Conservation (phyloP, 1,140 invertebrate genomes). For the Leptestheria dahalacensis region DNA sequence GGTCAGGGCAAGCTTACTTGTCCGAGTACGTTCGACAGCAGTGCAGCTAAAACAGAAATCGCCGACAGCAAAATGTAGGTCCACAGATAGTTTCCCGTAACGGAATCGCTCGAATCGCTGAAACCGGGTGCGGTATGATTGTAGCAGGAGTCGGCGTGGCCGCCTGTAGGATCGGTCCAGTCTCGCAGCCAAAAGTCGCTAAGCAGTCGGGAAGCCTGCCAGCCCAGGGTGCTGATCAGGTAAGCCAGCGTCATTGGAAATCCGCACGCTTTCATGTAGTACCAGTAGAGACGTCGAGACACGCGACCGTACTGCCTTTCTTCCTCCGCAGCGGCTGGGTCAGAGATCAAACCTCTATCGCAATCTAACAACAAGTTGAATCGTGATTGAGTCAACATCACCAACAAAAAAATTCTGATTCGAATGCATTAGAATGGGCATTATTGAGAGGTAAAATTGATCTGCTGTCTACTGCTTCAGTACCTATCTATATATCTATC, state of each 20-base stretch:
- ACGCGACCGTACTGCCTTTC: conserved; percentile 46
- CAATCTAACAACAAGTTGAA: too few species aligned
- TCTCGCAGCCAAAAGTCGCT: conserved; percentile 2
- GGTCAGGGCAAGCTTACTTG: too few species aligned
- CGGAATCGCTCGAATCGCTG: too few species aligned
- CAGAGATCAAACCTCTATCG: conserved; percentile 19
- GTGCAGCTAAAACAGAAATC: conserved; percentile 38
- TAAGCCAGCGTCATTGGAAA: conserved; percentile 35
- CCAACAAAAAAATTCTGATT: too few species aligned
- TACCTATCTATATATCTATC: too few species aligned
- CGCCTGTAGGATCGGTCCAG: background rate
- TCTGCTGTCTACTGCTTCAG: too few species aligned
- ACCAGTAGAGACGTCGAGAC: conserved; percentile 40
- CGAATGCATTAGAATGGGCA: too few species aligned
- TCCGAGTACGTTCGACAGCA: conserved; percentile 34
- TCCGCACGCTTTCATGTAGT: conserved; percentile 46
- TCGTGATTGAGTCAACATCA: too few species aligned
- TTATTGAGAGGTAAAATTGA: too few species aligned
- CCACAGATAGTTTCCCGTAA: conserved; percentile 32
- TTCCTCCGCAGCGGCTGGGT: conserved; percentile 28
- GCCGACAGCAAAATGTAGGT: conserved; percentile 39
- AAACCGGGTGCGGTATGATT: too few species aligned
- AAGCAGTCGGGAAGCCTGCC: conserved; percentile 39
- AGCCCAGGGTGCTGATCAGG: conserved; percentile 37
- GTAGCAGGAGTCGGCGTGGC: background rate